phyloP scores from a whole-genome alignment of 2,888 invertebrate species.

The Agonopterix alstromeriana region DNA sequence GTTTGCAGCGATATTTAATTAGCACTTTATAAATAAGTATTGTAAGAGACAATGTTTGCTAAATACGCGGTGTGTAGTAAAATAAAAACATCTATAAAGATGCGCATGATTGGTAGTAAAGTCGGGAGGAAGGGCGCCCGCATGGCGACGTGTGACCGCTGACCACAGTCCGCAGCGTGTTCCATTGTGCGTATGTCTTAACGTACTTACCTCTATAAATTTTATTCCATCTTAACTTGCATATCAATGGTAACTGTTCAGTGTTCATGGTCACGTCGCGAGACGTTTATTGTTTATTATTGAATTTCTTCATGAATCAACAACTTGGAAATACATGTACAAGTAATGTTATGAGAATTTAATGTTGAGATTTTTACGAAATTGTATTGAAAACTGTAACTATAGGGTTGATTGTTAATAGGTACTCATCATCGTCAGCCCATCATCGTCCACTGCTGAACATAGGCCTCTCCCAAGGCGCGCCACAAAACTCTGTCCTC shows the following conservation, averaged over 20 bases:
- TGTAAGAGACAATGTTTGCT: not conserved
- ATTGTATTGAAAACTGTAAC: too few relatives aligned
- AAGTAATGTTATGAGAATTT: too few relatives aligned
- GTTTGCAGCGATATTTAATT: too few relatives aligned
- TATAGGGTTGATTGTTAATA: too few relatives aligned
- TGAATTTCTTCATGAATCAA: too few relatives aligned
- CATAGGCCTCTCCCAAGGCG: too few relatives aligned
- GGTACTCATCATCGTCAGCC: too few relatives aligned
- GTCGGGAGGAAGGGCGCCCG: conserved; percentile 42
- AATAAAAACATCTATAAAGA: conserved; percentile 26
- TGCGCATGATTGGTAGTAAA: conserved; percentile 44
- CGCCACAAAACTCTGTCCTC: too few relatives aligned
- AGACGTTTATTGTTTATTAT: too few relatives aligned
- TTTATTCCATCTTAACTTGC: conserved; percentile 34
- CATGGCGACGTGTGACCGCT: conserved; percentile 25
- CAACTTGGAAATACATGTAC: too few relatives aligned
- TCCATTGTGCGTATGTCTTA: conserved; percentile 36
- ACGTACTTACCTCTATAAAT: conserved; percentile 41
- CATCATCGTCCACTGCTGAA: too few relatives aligned
- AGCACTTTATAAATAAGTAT: not conserved
- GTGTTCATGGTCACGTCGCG: conserved; percentile 20
- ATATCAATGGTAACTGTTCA: conserved; percentile 44
- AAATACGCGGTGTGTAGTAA: conserved; percentile 16
- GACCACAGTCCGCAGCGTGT: conserved; percentile 10
- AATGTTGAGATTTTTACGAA: too few relatives aligned